Base-by-base conservation (phyloP, 2,888 invertebrate species). In the Thereva nobilitata region DNA sequence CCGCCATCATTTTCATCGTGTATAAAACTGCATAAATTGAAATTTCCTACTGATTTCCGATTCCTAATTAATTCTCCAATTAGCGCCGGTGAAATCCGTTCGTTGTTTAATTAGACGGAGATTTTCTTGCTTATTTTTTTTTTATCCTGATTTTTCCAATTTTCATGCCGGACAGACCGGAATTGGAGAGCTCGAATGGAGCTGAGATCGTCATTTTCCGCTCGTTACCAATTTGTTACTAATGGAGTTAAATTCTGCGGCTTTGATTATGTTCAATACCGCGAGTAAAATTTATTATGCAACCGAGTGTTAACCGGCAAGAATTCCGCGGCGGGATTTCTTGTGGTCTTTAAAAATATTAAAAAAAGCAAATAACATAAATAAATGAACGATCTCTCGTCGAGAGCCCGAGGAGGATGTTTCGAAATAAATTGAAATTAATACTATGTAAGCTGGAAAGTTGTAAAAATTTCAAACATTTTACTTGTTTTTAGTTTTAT, bases 1-100 rank as follows among this genome's bases (percentile, higher is more conserved):
- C 23, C 1, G 23, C 23, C 23, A 23, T 23, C 23, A 23, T 23
- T 23, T 23, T 2, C 23, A 23, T 23, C 23, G 23, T 2, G 23
- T 23, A 23, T 23, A 23, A 23, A 23, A 23, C 23, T 23, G 23
- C 23, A 23, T 23, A 23, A 40, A 8, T 55, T 55, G 41, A n/a
- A 54, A 10, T 23, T 23, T 23, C 23, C 23, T 41, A 1, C 23
- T 7, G 23, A 34, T 55, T 34, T 5, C 5, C 44, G 41, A 41
- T 38, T 47, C 23, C 4, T 50, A 61, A 61, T 61, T 61, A 50
- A 50, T 37, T 50, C 50, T 61, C 47, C 50, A 61, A 61, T 61
- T 61, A 61, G 50, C 23, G 23, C 49, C 61, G 34, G 50, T 9
- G n/a, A 61, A 61, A 61, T 50, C 49, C 50, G 49, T 9, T 34